Evolutionary conservation across 2,888 invertebrate species (phyloP), one percentile per base, ranked within the genome.

Genomic region (Chrysotoxum bicinctum): DNA sequence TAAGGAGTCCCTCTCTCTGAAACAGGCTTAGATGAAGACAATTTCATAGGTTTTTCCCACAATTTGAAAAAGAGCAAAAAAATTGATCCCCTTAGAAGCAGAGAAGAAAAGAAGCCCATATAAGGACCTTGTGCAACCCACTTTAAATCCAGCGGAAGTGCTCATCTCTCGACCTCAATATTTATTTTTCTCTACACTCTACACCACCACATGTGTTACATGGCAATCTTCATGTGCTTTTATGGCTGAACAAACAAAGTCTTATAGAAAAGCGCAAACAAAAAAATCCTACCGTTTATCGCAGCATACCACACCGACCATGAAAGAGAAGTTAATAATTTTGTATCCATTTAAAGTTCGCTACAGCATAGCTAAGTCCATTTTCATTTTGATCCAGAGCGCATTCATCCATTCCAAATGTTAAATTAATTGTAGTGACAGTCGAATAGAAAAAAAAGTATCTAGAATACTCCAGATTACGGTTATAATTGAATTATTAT

Each of bases 281-380:
- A 64, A 62, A 35, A 21, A 32, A 66, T 21, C 21, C 23, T 35
- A 70, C 78, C 69, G 74, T 83, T 74, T 35, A 69, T 58, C 78
- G 35, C 73, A 74, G 35, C 66, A 83, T 77, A 75, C 60, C 84
- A 52, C 74, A 74, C 70, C 48, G 74, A 78, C 78, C 83, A 78
- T 78, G 74, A 74, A 70, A 50, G 54, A 82, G 62, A 73, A 60
- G 68, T 72, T 72, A 75, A 84, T 80, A 79, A 84, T 82, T 84
- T 80, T 54, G n/a, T 75, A 72, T 26, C 84, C 84, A 80, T 84
- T 80, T 79, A 66, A 21, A 80, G 84, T 32, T 43, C 40, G 45
- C 60, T 45, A 75, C 72, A 54, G 21, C 73, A 69, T 56, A 70
- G 50, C 78, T 50, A 32, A 69, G 48, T 40, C 62, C 60, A 62